Conservation (phyloP, 2,797 vertebrate genomes). For the Thaleichthys pacificus region DNA sequence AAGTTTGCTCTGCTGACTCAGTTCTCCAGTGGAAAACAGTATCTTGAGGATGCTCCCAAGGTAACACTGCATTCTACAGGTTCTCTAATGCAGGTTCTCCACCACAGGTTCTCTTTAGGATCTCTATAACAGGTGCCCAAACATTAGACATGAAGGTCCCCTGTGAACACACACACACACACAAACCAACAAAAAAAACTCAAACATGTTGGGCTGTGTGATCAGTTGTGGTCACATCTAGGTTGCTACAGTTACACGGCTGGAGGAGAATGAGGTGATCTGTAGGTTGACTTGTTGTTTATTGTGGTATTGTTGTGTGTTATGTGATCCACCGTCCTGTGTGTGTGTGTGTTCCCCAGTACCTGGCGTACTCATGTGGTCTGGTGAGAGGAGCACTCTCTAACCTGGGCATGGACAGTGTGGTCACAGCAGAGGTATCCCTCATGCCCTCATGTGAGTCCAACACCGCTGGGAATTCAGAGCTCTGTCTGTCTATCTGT, state of each 20-base stretch:
- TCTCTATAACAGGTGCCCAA: too few species aligned
- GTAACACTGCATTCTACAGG: conserved; percentile 51
- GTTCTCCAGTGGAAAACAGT: conserved; percentile 82
- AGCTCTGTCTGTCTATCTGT: background rate
- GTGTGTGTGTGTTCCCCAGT: conserved; percentile 60
- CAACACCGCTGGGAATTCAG: background rate
- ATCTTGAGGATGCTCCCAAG: conserved; percentile 85
- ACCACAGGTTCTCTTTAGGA: background rate
- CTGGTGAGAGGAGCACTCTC: conserved; percentile 81
- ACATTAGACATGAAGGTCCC: too few species aligned
- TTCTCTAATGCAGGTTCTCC: background rate
- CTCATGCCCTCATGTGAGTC: conserved; percentile 85
- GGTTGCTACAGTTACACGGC: too few species aligned
- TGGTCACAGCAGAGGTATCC: conserved; percentile 83
- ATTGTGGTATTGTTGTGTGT: background rate
- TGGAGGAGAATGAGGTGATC: too few species aligned
- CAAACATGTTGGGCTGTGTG: background rate
- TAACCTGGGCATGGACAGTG: conserved; percentile 81
- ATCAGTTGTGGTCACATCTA: too few species aligned
- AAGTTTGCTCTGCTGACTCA: conserved; percentile 78
- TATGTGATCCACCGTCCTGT: background rate
- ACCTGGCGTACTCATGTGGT: conserved; percentile 85
- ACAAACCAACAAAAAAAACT: background rate
- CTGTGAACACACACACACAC: too few species aligned
- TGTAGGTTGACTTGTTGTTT: too few species aligned